These are phyloP conservation scores for Catostylus mosaicus DNA, from an alignment of 30 jellyfish, hydroid and myxozoan genomes.

Conservation along the genomic window DNA sequence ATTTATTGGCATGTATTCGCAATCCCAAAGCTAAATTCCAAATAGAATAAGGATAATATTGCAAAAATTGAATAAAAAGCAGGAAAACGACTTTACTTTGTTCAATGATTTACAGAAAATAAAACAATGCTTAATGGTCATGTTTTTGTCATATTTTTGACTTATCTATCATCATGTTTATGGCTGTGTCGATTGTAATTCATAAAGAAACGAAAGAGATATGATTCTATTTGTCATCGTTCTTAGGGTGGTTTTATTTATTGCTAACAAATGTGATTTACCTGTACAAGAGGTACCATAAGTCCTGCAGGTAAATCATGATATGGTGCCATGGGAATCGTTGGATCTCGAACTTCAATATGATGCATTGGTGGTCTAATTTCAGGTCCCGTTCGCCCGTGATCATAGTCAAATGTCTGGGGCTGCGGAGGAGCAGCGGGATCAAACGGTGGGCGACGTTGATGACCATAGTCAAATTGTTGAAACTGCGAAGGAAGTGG, in stretches of 20 bases:
- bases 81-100: no score
- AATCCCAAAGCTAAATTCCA: constrained; percentile 85
- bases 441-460: constrained; percentile 69
- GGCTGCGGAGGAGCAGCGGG: constrained; percentile 87
- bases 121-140: no score
- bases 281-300: constrained; percentile 95
- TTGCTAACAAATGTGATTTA: no score
- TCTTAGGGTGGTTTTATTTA: no score
- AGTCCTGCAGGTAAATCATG: constrained; percentile 98
- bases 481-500: constrained; percentile 79
- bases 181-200: no score
- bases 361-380: constrained; percentile 71
- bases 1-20: constrained; percentile 91
- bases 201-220: no score
- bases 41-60: not conserved
- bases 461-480: constrained; percentile 98
- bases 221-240: no score
- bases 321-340: constrained; percentile 93
- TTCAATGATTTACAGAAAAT: no score
- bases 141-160: no score
- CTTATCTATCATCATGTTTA: no score
- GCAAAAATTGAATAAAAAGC: no score
- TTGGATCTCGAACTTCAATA: constrained; percentile 86
- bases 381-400: constrained; percentile 87
- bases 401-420: constrained; percentile 95